Conservation (phyloP, 2,888 invertebrate species). For the Epistrophe grossulariae region DNA sequence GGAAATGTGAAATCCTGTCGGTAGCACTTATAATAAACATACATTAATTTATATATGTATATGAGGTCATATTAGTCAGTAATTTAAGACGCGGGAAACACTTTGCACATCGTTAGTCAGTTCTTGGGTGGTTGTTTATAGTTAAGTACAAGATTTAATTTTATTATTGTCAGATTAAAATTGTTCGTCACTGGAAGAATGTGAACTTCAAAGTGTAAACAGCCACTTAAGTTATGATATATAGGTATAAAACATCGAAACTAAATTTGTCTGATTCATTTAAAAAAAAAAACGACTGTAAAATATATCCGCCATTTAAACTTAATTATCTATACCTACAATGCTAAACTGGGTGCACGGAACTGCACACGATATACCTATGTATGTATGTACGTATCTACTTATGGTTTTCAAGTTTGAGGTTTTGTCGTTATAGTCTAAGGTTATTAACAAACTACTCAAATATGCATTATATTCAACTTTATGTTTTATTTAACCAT, state of each 20-base stretch:
- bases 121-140: slow-evolving; percentile 6
- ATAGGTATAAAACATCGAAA: not conserved
- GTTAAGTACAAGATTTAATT: not conserved
- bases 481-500: no score
- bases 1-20: slow-evolving; percentile 60
- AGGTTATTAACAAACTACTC: not conserved
- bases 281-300: not conserved
- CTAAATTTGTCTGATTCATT: not conserved
- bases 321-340: not conserved
- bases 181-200: not conserved
- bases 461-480: no score
- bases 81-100: slow-evolving; percentile 41
- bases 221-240: not conserved
- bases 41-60: slow-evolving; percentile 16
- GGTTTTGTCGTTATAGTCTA: not conserved
- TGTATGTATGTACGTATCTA: no score
- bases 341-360: not conserved
- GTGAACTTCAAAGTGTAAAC: slow-evolving; percentile 9
- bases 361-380: not conserved
- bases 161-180: not conserved
- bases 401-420: not conserved
- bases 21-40: slow-evolving; percentile 37
- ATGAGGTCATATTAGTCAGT: slow-evolving; percentile 42
- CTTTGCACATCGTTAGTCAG: slow-evolving; percentile 44
- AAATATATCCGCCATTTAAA: not conserved